Evolutionary conservation across 2,797 vertebrate genomes (phyloP).

Genomic region (Carapus acus): DNA sequence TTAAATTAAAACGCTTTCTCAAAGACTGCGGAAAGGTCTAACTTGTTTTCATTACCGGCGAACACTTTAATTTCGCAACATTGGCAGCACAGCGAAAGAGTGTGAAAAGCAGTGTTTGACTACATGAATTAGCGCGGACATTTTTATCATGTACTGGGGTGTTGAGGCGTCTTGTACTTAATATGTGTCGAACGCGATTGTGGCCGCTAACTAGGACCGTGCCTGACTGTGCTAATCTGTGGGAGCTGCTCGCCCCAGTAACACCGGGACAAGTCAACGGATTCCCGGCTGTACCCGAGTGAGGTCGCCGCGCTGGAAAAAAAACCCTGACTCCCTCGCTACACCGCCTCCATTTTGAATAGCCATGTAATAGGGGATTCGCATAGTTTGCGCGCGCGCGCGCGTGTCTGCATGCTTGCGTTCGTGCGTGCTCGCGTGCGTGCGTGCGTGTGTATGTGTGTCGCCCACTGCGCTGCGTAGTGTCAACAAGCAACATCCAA

Average conservation of each 20-base stretch:
- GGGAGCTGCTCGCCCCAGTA: conserved; percentile 95
- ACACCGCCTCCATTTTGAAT: conserved; percentile 99
- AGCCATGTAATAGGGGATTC: conserved; percentile 81
- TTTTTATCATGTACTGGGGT: neutral
- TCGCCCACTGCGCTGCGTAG: conserved; percentile 73
- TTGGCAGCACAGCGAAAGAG: no score
- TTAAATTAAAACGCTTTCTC: no score
- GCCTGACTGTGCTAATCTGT: conserved; percentile 68
- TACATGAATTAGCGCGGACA: no score
- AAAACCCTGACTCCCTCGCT: conserved; percentile 78
- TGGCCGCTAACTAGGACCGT: conserved; percentile 45
- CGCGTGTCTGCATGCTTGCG: conserved; percentile 57
- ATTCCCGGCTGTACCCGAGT: conserved; percentile 92
- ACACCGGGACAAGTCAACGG: conserved; percentile 83
- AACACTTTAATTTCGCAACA: no score
- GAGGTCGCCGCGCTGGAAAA: conserved; percentile 86
- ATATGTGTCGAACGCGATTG: neutral
- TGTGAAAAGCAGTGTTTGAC: no score
- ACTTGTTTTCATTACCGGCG: no score
- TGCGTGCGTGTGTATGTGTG: conserved; percentile 36
- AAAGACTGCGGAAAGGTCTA: no score
- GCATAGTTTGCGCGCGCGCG: conserved; percentile 75
- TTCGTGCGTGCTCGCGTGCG: no score
- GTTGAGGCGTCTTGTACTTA: neutral
- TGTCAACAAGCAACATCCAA: conserved; percentile 78